phyloP scores from a whole-genome alignment of 2,113 vertebrate genomes.

The Baryphthengus martii region DNA sequence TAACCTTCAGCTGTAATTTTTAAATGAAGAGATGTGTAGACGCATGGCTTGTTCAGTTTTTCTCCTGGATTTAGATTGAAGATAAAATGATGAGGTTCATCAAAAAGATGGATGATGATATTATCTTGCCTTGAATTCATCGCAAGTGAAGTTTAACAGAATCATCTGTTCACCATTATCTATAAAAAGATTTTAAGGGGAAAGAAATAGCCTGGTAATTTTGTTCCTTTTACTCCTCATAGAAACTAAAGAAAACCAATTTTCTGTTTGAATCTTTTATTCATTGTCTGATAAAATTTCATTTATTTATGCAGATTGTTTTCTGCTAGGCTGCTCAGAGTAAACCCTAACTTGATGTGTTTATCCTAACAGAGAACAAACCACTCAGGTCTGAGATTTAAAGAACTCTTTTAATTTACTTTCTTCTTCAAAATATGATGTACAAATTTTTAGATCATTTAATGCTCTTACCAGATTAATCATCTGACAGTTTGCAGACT shows the following conservation, averaged over 20 bases:
- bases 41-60: slow-evolving; percentile 28
- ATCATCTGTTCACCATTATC: slow-evolving; percentile 56
- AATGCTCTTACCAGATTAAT: slow-evolving; percentile 8
- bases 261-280: slow-evolving; percentile 13
- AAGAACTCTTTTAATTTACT: background rate
- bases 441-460: slow-evolving; percentile 7
- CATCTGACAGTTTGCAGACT: background rate
- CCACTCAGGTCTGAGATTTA: background rate
- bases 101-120: slow-evolving; percentile 57
- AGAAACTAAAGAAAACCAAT: background rate
- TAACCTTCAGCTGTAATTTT: slow-evolving; percentile 55
- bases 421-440: background rate
- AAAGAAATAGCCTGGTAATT: background rate
- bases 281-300: slow-evolving; percentile 21
- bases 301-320: slow-evolving; percentile 20
- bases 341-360: background rate
- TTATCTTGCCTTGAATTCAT: slow-evolving; percentile 48
- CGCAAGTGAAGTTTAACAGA: slow-evolving; percentile 40
- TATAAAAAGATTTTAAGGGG: slow-evolving; percentile 16
- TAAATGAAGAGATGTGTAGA: slow-evolving; percentile 42
- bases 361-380: slow-evolving; percentile 5
- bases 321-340: background rate
- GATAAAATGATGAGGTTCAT: slow-evolving; percentile 52
- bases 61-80: slow-evolving; percentile 1
- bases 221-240: background rate